A percentile compares a stretch with the other conserved stretches of the same genome.
These are phyloP conservation scores for Cotesia chilonis DNA, from an alignment of 1,140 invertebrate genomes.

Conservation along the genomic window DNA sequence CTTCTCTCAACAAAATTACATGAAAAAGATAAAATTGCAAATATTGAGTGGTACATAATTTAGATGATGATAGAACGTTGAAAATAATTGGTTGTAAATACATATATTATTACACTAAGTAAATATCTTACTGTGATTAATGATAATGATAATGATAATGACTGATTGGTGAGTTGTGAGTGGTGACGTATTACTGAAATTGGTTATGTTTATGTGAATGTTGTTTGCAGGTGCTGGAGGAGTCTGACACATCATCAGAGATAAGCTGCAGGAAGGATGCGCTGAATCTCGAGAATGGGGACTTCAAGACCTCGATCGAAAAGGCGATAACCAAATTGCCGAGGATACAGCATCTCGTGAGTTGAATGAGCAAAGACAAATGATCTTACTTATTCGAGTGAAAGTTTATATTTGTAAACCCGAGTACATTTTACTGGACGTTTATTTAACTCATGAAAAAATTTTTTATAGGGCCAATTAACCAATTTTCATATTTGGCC, in stretches of 20 bases:
- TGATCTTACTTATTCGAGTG: slow-evolving; percentile 16
- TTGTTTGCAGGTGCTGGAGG: slow-evolving; percentile 63
- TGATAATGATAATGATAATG: neutral
- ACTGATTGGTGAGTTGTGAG: neutral
- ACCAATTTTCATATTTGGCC: too few relatives aligned
- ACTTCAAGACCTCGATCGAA: slow-evolving; percentile 63
- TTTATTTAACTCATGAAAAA: too few relatives aligned
- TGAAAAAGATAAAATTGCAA: too few relatives aligned
- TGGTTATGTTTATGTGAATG: slow-evolving; percentile 36
- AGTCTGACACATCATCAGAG: slow-evolving; percentile 69
- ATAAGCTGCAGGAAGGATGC: slow-evolving; percentile 67
- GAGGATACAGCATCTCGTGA: slow-evolving; percentile 65
- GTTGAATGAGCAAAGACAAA: slow-evolving; percentile 39
- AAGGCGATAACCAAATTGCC: slow-evolving; percentile 66
- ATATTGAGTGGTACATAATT: neutral
- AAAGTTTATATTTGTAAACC: neutral
- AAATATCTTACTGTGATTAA: neutral
- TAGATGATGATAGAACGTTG: neutral
- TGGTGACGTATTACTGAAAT: slow-evolving; percentile 32
- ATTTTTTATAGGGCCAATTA: too few relatives aligned
- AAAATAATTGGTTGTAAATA: too few relatives aligned
- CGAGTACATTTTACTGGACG: too few relatives aligned
- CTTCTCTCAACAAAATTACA: neutral
- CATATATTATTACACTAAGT: too few relatives aligned
- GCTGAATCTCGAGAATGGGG: slow-evolving; percentile 62